Evolutionary conservation across 37 sponge, comb jelly and placozoan genomes (phyloP), one percentile per base, ranked within the genome.

Genomic region (Theonella swinhoei): DNA sequence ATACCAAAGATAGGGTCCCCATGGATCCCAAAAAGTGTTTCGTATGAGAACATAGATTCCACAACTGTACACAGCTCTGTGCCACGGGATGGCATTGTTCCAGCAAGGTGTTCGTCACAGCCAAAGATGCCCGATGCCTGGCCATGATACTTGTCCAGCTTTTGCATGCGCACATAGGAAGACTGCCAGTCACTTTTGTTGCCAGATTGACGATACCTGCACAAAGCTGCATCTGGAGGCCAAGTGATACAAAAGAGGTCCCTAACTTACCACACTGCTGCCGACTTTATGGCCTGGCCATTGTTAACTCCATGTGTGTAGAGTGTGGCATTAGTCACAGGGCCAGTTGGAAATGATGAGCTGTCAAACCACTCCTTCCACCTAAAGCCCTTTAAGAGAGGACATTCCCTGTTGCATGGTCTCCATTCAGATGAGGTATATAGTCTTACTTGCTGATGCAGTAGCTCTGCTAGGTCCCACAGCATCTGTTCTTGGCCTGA

Each of bases 81-180:
- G 33, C 93, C 93, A 83, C 93, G 78, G 34, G 93, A 92, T 0
- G 93, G 93, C 93, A 92, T 92, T 8, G 17, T 71, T 17, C 93
- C 93, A 35, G 93, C 93, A 31, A 92, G 70, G 81, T 92, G 93
- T 39, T 92, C 93, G 80, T 92, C 93, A 82, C 88, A 88, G 14
- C 75, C 76, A 88, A 92, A 92, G 1, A 88, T 88, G 1, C 93
- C 93, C 23, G 83, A 78, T 0, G 93, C 81, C 32, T 80, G 80
- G 29, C 93, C 93, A 42, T 92, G 93, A 40, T 88, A 92, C 26
- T 70, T 60, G 25, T 88, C 86, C 41, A 92, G 62, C 38, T 58
- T 41, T 36, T 79, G 30, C 65, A 92, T 82, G n/a, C 88, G 85
- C 9, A 60, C 74, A 74, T 88, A 92, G 38, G 85, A 84, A 1